Percentiles rank a stretch among this genome's conserved stretches.
Evolutionary conservation across 2,113 vertebrate species (phyloP).

Genomic region (Trematomus loennbergii): DNA sequence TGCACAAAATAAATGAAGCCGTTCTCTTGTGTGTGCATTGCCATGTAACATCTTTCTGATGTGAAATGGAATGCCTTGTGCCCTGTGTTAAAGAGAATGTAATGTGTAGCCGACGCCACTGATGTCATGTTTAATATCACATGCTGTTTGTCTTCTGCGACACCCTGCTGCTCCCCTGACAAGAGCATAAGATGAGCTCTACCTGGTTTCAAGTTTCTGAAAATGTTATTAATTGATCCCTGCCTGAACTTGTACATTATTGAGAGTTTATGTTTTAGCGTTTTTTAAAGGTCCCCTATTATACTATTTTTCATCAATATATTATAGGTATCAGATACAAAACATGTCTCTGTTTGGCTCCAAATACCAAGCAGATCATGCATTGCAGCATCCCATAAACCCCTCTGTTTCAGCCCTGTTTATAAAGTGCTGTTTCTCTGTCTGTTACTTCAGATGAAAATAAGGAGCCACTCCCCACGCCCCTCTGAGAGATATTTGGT

Average conservation of each 20-base stretch:
- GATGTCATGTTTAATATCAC: slow-evolving; percentile 47
- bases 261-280: not conserved
- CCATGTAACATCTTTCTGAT: not conserved
- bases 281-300: not conserved
- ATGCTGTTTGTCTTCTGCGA: slow-evolving; percentile 32
- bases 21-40: not conserved
- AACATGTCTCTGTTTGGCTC: too few relatives aligned
- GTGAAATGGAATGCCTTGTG: slow-evolving; percentile 14
- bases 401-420: too few relatives aligned
- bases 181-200: slow-evolving; percentile 2
- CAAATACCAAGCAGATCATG: too few relatives aligned
- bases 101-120: slow-evolving; percentile 25
- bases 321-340: too few relatives aligned
- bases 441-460: too few relatives aligned
- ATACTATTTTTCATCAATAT: too few relatives aligned
- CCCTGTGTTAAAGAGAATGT: slow-evolving; percentile 20
- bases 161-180: slow-evolving; percentile 4
- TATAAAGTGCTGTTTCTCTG: too few relatives aligned
- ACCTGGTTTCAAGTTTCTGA: not conserved
- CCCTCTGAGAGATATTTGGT: too few relatives aligned
- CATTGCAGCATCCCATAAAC: too few relatives aligned
- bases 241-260: not conserved
- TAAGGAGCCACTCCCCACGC: too few relatives aligned
- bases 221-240: not conserved
- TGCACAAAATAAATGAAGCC: not conserved